Evolutionary conservation across 2,888 invertebrate genomes (phyloP).

Genomic region (Dynastes grantii): DNA sequence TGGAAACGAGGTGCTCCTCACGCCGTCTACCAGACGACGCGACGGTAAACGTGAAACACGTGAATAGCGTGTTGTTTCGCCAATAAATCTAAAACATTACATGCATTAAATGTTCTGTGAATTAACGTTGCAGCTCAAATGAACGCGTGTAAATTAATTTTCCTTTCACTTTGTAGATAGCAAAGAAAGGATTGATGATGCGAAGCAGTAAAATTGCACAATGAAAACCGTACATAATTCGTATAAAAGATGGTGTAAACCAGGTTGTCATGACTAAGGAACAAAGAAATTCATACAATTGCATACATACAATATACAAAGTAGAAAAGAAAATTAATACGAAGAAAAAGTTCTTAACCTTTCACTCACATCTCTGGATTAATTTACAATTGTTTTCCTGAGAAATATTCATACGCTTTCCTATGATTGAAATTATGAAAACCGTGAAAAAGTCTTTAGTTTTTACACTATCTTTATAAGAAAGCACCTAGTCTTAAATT

Average conservation of each 20-base stretch:
- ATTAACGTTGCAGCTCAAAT: neutral
- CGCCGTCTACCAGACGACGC: neutral
- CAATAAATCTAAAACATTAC: conserved; percentile 8
- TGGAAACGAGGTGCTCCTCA: neutral
- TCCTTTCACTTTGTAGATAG: conserved; percentile 35
- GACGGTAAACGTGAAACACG: neutral
- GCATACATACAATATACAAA: neutral
- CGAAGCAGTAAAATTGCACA: neutral
- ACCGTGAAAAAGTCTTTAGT: too few species aligned
- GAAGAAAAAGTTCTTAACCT: conserved; percentile 2
- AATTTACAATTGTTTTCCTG: neutral
- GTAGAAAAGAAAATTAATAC: neutral
- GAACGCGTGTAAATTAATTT: conserved; percentile 14
- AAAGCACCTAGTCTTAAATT: too few species aligned
- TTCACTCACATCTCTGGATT: conserved; percentile 2
- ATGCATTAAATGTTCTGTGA: neutral
- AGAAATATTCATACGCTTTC: conserved; percentile 3
- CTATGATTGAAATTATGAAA: too few species aligned
- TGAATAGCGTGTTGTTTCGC: conserved; percentile 3
- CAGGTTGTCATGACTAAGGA: neutral
- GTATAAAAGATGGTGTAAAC: conserved; percentile 6
- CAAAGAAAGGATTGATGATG: conserved; percentile 7
- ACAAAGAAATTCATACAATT: conserved; percentile 6
- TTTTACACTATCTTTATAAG: too few species aligned
- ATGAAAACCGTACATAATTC: neutral